Evolutionary conservation across 2,113 vertebrate species (phyloP).

Genomic region (Leiothrix lutea): DNA sequence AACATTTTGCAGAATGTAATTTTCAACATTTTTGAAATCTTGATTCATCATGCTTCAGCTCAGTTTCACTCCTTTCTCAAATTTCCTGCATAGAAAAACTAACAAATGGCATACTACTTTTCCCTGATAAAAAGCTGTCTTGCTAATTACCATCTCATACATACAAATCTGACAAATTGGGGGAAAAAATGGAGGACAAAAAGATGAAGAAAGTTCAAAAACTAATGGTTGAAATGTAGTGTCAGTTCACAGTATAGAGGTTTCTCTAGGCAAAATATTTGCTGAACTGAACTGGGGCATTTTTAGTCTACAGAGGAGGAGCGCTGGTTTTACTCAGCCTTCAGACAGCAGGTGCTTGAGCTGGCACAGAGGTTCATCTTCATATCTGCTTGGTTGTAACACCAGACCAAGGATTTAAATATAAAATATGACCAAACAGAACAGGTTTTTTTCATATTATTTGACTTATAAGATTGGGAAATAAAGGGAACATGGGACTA

Average conservation of each 20-base stretch:
- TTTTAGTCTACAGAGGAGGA: not conserved
- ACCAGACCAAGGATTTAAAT: not conserved
- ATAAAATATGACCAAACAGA: not conserved
- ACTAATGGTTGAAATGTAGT: not conserved
- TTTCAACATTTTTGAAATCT: not conserved
- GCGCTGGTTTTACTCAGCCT: not conserved
- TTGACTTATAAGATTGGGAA: not conserved
- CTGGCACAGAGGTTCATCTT: not conserved
- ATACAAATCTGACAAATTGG: accelerated
- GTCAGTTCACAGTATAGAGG: not conserved
- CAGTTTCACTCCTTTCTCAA: not conserved
- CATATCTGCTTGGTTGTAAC: not conserved
- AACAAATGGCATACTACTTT: not conserved
- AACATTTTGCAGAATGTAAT: not conserved
- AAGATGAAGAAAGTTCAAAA: not conserved
- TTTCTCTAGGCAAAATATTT: not conserved
- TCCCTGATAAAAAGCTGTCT: not conserved
- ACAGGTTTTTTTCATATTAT: not conserved
- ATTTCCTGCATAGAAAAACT: not conserved
- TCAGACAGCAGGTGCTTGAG: not conserved
- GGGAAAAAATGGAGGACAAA: accelerated
- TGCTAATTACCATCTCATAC: not conserved
- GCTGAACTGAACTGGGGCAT: not conserved
- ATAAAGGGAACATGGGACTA: not conserved
- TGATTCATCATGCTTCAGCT: not conserved